These are phyloP conservation scores for Drosophila erecta DNA, from an alignment of 1,140 invertebrate species.

Conservation along the genomic window DNA sequence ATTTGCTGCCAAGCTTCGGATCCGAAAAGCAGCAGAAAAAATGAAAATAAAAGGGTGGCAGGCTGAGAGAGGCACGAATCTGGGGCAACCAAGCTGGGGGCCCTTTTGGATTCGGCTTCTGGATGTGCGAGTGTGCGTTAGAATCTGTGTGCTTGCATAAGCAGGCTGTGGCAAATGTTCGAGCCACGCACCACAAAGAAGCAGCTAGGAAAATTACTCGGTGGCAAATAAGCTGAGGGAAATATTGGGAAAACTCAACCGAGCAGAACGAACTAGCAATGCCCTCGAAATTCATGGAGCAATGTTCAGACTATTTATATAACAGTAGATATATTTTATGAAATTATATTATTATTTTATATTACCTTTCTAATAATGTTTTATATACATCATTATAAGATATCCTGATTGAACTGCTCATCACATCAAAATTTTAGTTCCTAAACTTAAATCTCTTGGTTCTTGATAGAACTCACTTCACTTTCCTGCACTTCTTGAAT, in stretches of 20 bases:
- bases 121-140: slow-evolving; percentile 3
- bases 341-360: too few species aligned
- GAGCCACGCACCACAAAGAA: slow-evolving; percentile 67
- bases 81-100: slow-evolving; percentile 81
- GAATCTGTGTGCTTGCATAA: slow-evolving; percentile 67
- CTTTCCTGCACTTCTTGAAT: not conserved
- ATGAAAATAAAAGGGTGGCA: slow-evolving; percentile 47
- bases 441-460: too few species aligned
- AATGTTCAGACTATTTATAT: not conserved
- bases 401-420: too few species aligned
- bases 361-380: too few species aligned
- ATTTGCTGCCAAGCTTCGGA: slow-evolving; percentile 72
- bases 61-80: slow-evolving; percentile 57
- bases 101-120: slow-evolving; percentile 53
- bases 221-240: slow-evolving; percentile 47
- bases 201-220: slow-evolving; percentile 39
- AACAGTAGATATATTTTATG: too few species aligned
- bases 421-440: too few species aligned
- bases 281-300: not conserved
- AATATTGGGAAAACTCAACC: slow-evolving; percentile 11
- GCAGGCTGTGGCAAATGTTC: slow-evolving; percentile 59
- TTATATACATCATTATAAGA: too few species aligned
- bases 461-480: not conserved
- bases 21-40: slow-evolving; percentile 32
- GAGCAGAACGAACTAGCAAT: not conserved